phyloP scores from a whole-genome alignment of 2,797 vertebrate species.

The Tolypeutes matacus region DNA sequence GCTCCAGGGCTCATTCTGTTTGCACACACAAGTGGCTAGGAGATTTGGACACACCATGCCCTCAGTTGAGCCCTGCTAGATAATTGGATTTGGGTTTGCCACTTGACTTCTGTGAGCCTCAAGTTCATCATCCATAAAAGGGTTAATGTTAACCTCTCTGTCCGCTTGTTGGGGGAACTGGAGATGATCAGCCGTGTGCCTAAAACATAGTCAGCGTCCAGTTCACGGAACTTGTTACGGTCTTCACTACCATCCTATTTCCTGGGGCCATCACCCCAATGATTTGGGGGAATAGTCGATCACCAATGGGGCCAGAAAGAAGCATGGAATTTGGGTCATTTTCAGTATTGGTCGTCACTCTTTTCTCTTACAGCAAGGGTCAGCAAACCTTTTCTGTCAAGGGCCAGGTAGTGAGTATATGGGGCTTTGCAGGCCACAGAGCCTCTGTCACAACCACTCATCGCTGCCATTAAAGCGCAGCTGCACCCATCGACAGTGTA shows the following conservation, averaged over 20 bases:
- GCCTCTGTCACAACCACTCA: background rate
- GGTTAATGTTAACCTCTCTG: background rate
- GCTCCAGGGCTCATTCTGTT: background rate
- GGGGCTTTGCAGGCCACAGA: background rate
- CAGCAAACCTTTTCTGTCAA: background rate
- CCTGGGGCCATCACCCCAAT: background rate
- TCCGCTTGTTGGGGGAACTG: background rate
- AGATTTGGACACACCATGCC: accelerated
- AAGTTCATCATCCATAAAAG: background rate
- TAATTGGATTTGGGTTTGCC: background rate
- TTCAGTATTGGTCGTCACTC: background rate
- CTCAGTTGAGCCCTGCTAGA: background rate
- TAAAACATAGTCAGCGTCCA: no score
- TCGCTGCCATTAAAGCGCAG: no score
- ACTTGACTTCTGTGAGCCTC: background rate
- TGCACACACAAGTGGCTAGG: background rate
- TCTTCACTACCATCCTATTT: background rate
- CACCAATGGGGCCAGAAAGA: background rate
- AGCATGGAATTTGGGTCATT: background rate
- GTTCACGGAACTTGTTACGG: background rate
- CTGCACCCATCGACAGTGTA: background rate
- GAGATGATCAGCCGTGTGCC: background rate
- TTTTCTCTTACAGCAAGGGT: background rate
- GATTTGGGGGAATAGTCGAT: background rate
- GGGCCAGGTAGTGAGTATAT: background rate